phyloP scores from a whole-genome alignment of 2,888 invertebrate genomes.

The Phania funesta region DNA sequence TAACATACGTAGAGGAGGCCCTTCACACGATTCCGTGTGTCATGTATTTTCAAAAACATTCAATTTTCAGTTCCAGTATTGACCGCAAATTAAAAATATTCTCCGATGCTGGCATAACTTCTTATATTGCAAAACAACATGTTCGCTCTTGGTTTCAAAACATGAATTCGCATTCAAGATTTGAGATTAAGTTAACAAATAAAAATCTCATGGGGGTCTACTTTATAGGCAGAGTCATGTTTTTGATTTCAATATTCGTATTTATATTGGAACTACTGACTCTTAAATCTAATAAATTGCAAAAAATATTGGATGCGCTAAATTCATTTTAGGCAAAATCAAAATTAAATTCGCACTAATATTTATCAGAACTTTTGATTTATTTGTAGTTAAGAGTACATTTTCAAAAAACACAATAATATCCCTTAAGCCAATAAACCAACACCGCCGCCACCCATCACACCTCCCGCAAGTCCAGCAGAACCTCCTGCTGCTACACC shows the following conservation, averaged over 20 bases:
- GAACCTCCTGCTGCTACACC: conserved; percentile 68
- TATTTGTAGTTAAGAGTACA: too few relatives aligned
- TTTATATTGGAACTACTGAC: conserved; percentile 67
- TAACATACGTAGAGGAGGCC: conserved; percentile 73
- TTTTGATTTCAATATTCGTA: conserved; percentile 32
- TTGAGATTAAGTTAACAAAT: conserved; percentile 38
- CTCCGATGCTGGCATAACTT: conserved; percentile 70
- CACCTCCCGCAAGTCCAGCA: conserved; percentile 70
- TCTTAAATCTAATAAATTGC: conserved; percentile 19
- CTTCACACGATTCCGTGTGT: conserved; percentile 71
- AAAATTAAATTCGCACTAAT: not conserved
- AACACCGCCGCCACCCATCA: conserved; percentile 68
- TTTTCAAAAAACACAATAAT: too few relatives aligned
- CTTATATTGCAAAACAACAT: conserved; percentile 47
- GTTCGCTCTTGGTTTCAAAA: conserved; percentile 7
- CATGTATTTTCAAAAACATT: conserved; percentile 73
- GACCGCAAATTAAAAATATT: conserved; percentile 72
- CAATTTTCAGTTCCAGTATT: conserved; percentile 70
- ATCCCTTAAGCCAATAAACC: not conserved
- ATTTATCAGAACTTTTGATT: not conserved
- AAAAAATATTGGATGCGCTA: conserved; percentile 8
- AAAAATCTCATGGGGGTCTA: conserved; percentile 65
- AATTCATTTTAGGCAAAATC: conserved; percentile 10
- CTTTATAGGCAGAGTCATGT: conserved; percentile 49
- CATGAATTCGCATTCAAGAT: conserved; percentile 33